Conservation (phyloP, 2,113 vertebrate genomes). For the Cinclus mexicanus region DNA sequence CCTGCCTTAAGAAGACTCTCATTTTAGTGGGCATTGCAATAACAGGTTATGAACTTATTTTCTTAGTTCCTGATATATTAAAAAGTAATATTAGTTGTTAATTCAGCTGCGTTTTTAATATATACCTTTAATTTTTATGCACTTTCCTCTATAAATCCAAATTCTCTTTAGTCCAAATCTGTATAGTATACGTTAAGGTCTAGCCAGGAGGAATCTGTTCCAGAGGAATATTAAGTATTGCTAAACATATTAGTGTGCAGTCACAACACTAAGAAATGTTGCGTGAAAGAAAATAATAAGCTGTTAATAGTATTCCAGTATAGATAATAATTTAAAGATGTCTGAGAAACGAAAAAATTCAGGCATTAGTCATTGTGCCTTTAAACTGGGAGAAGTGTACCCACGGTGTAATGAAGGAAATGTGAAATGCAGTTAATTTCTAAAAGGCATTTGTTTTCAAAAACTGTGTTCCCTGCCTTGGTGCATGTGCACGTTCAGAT, state of each 20-base stretch:
- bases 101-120: neutral
- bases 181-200: slow-evolving; percentile 16
- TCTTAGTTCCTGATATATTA: slow-evolving; percentile 20
- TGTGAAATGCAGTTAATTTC: neutral
- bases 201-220: slow-evolving; percentile 26
- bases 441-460: neutral
- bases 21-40: neutral
- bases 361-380: neutral
- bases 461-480: neutral
- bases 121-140: neutral
- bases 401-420: neutral
- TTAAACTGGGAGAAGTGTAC: neutral
- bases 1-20: neutral
- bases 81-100: neutral
- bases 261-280: neutral
- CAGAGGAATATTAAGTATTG: neutral
- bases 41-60: neutral
- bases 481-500: neutral
- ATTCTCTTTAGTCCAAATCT: slow-evolving; percentile 4
- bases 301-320: neutral
- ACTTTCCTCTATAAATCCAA: slow-evolving; percentile 20
- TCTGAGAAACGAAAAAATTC: neutral
- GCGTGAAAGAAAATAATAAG: neutral
- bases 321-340: neutral
- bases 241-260: neutral